Evolutionary conservation across 1,140 invertebrate genomes (phyloP), one percentile per base, ranked within the genome.

Genomic region (Diabrotica virgifera): DNA sequence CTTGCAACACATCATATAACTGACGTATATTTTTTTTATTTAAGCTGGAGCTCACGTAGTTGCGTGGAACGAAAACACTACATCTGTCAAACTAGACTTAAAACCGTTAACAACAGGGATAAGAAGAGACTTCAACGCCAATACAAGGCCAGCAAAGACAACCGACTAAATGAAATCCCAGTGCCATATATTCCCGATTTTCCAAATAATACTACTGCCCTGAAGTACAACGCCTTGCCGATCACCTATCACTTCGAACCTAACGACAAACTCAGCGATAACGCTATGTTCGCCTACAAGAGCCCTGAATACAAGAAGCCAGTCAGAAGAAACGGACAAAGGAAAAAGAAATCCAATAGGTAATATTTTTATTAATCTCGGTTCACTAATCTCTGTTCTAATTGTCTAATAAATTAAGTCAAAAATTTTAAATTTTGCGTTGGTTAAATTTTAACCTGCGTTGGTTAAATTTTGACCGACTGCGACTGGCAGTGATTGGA

Each of bases 51-150:
- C 59, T 54, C 67, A 2, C 62, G 66, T 10, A 65, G 63, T 37
- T 69, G 69, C 38, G 24, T 66, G 12, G 64, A 71, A 60, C 52
- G 65, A 35, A 66, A 66, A 57, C 64, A 72, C 55, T 72, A 58
- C 61, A 71, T 72, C 6, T 72, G 71, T 55, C 71, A 72, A 7
- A 71, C 63, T 9, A 67, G 62, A 58, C 12, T 64, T 5, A 64
- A 66, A 58, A 66, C 62, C 1, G 59, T 68, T 2, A 61, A 52
- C 6, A 65, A 63, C 14, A 67, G 55, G 40, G 59, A 35, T 9
- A 71, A 69, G 56, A 69, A 63, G 64, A 69, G 65, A 59, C 36
- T 69, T 0, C 40, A 56, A 38, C 59, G 61, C n/a, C 67, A 66
- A n/a, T 69, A 69, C 38, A 66, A 66, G 9, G 62, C 52, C 11